Conservation (phyloP, 2,888 invertebrate genomes). For the Laspeyria flexula region DNA sequence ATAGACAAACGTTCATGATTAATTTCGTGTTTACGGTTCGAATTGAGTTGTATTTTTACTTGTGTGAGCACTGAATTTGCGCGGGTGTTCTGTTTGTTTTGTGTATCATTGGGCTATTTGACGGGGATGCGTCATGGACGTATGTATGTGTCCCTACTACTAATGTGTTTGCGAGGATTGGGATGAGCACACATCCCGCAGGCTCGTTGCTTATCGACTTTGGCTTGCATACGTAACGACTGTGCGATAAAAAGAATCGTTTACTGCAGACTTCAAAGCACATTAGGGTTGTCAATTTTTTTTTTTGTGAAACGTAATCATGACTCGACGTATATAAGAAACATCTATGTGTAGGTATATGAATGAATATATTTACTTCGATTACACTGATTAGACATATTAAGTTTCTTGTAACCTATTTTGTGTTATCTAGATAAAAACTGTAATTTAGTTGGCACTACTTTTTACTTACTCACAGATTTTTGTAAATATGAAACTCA, state of each 20-base stretch:
- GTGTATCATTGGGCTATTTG: slow-evolving; percentile 34
- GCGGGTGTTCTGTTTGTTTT: slow-evolving; percentile 42
- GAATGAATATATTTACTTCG: too few relatives aligned
- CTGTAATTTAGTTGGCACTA: too few relatives aligned
- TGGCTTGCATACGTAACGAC: slow-evolving; percentile 44
- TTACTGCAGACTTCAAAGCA: slow-evolving; percentile 42
- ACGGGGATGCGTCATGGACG: slow-evolving; percentile 38
- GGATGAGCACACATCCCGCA: slow-evolving; percentile 44
- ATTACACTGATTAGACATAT: too few relatives aligned
- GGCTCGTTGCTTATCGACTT: slow-evolving; percentile 42
- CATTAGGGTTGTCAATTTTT: slow-evolving; percentile 39
- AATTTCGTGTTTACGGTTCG: slow-evolving; percentile 43
- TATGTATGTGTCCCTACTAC: slow-evolving; percentile 33
- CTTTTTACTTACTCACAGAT: too few relatives aligned
- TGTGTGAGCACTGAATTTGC: slow-evolving; percentile 24
- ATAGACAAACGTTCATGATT: slow-evolving; percentile 43
- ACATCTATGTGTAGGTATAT: neutral
- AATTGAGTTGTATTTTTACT: slow-evolving; percentile 39
- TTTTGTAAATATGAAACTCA: too few relatives aligned
- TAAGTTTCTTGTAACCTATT: too few relatives aligned
- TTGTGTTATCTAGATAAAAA: too few relatives aligned
- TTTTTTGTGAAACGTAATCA: slow-evolving; percentile 30
- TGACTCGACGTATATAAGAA: slow-evolving; percentile 2
- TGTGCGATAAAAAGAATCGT: slow-evolving; percentile 46
- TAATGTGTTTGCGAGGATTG: slow-evolving; percentile 42